phyloP scores from a whole-genome alignment of 2,113 vertebrate genomes.

The Hirundichthys speculiger region DNA sequence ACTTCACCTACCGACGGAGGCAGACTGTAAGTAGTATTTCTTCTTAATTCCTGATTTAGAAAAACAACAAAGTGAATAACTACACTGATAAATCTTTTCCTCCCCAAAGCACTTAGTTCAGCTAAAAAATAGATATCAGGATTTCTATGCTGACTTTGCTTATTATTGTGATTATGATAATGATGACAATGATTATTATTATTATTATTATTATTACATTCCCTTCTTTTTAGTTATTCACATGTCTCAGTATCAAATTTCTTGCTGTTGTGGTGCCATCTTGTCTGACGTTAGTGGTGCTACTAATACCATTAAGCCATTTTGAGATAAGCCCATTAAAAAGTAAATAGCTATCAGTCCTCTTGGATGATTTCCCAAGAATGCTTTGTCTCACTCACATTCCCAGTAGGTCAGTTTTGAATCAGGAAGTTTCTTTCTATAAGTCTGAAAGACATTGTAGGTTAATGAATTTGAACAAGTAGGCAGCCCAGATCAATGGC shows the following conservation, averaged over 20 bases:
- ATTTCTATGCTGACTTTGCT: too few relatives aligned
- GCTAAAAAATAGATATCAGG: too few relatives aligned
- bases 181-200: too few relatives aligned
- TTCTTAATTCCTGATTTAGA: not conserved
- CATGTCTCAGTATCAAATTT: too few relatives aligned
- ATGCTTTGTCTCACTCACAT: not conserved
- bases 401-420: not conserved
- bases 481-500: conserved; percentile 11
- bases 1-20: conserved; percentile 93
- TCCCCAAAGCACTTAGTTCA: too few relatives aligned
- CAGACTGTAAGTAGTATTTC: conserved; percentile 89
- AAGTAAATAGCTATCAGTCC: not conserved
- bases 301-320: not conserved
- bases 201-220: too few relatives aligned
- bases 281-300: not conserved
- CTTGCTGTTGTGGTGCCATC: too few relatives aligned
- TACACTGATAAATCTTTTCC: not conserved
- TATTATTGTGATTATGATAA: too few relatives aligned
- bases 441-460: conserved; percentile 1
- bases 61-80: too few relatives aligned
- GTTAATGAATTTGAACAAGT: not conserved
- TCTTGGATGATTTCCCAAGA: not conserved
- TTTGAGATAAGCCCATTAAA: not conserved
- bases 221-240: too few relatives aligned
- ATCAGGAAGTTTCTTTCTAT: not conserved